These are phyloP conservation scores for Pelecanoides urinatrix DNA, from an alignment of 2,113 vertebrate genomes.

Conservation along the genomic window DNA sequence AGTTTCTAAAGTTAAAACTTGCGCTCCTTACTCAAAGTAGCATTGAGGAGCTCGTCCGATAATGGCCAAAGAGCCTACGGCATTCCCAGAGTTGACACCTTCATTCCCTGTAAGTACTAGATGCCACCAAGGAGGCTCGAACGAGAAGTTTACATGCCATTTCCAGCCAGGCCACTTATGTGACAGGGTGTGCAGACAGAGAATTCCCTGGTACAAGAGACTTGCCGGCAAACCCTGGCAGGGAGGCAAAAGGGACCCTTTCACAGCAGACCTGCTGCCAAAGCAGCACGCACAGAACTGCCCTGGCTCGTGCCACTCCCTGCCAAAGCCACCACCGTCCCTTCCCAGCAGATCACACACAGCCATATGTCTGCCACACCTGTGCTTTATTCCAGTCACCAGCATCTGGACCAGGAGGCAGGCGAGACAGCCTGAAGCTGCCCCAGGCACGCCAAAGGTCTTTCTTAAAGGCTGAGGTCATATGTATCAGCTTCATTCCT, in stretches of 20 bases:
- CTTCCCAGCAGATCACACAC: neutral
- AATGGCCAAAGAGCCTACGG: fast-evolving
- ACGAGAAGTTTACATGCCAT: fast-evolving
- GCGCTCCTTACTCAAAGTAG: neutral
- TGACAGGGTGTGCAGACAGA: neutral
- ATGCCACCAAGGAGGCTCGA: neutral
- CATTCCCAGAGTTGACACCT: neutral
- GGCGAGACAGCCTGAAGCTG: neutral
- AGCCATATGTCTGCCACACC: neutral
- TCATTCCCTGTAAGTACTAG: neutral
- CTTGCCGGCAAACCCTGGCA: neutral
- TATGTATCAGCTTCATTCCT: neutral
- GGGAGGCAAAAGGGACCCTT: neutral
- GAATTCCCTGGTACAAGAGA: neutral
- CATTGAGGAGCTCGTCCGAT: neutral
- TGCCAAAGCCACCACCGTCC: neutral
- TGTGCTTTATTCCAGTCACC: neutral
- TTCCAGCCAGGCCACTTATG: neutral
- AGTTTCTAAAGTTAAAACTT: neutral
- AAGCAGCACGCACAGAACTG: neutral
- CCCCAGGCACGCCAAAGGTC: neutral
- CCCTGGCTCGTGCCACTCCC: fast-evolving
- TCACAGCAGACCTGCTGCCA: neutral
- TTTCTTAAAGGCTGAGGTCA: neutral
- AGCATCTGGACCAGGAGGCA: neutral